Conservation (phyloP, 2,888 invertebrate species). For the Tuberolachnus salignus region DNA sequence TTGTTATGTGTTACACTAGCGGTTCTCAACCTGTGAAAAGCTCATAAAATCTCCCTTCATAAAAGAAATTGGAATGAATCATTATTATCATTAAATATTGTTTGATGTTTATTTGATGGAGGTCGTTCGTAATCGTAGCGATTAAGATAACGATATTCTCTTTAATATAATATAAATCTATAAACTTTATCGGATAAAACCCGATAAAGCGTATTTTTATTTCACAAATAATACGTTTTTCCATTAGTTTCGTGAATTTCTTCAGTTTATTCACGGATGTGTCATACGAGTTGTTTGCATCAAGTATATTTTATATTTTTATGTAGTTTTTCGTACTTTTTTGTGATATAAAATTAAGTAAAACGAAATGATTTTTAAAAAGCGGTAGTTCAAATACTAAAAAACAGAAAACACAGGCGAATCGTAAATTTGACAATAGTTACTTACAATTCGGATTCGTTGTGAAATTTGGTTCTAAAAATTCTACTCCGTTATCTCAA, state of each 20-base stretch:
- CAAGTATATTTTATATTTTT: no score
- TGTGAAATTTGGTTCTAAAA: conserved; percentile 58
- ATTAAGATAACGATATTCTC: no score
- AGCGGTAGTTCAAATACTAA: conserved; percentile 23
- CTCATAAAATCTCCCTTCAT: no score
- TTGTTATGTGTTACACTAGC: no score
- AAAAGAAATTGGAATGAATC: no score
- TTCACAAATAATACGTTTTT: background rate
- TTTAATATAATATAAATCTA: no score
- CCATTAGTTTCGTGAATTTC: conserved; percentile 14
- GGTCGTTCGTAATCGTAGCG: no score
- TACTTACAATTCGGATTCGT: conserved; percentile 59
- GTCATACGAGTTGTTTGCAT: background rate
- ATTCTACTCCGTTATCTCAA: conserved; percentile 57
- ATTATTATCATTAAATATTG: no score
- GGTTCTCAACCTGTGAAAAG: no score
- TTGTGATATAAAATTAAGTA: background rate
- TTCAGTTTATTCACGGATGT: conserved; percentile 13
- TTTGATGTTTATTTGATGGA: no score
- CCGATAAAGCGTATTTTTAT: background rate
- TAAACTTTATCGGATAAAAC: no score
- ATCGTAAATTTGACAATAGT: conserved; percentile 32
- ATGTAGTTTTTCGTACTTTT: conserved; percentile 6
- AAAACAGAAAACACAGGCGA: conserved; percentile 31
- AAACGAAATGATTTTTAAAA: conserved; percentile 24